Base-by-base conservation (phyloP, 2,888 invertebrate genomes). In the Drosophila anomelani region DNA sequence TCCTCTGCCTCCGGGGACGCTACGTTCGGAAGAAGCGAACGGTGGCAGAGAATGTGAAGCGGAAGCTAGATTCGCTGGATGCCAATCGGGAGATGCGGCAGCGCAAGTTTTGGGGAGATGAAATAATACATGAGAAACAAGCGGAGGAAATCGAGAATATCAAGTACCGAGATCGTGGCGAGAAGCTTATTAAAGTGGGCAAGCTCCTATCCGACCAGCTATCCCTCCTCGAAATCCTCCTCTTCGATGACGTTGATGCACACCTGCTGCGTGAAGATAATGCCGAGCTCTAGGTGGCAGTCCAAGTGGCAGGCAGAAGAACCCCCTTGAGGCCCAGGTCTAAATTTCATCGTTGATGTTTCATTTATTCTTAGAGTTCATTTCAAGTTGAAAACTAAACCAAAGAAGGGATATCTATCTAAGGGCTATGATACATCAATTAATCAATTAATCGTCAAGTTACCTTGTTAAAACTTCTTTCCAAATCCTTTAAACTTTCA, bases 181-280 rank as follows among this genome's bases (percentile, higher is more conserved):
- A 34, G 39, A 73, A 26, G 12, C 53, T 23, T 34, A 67, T 23
- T 13, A 71, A 26, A 44, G 51, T 82, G 17, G 71, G 62, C 0
- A 70, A 75, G 1, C 64, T 82, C 3, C 44, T 87, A 1, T 56
- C 75, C 41, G 72, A 70, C 7, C 77, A 85, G 66, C 29, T 82
- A n/a, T 68, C 71, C 20, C 23, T 71, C 9, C 55, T 71, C 10
- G 38, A 41, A 15, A 10, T 43, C 13, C 13, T 46, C 0, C 12
- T 71, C 1, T 71, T 71, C 13, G 55, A 61, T 0, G 49, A 55
- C 0, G 15, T 34, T 9, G 70, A 53, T 0, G 62, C 49, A 3
- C 66, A 62, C 13, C 68, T 59, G 51, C 66, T 60, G 10, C 73
- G 68, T 4, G 74, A 75, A 0, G 1, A 75, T 61, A 29, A 70